A percentile compares a stretch with the other conserved stretches of the same genome.
Evolutionary conservation across 2,888 invertebrate genomes (phyloP).

Genomic region (Villa cingulata): DNA sequence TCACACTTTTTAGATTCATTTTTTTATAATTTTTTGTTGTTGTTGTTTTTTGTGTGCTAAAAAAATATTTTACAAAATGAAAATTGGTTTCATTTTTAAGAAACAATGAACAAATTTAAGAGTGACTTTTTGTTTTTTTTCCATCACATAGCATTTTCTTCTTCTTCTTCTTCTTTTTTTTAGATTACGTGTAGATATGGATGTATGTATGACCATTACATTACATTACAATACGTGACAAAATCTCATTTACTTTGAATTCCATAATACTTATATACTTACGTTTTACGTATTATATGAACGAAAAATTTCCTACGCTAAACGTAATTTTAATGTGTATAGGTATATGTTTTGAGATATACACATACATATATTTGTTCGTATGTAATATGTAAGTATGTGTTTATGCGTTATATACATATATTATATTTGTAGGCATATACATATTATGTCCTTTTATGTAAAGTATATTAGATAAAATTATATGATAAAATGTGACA

Average conservation of each 20-base stretch:
- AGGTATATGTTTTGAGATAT: too few relatives aligned
- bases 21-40: neutral
- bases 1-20: neutral
- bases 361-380: too few relatives aligned
- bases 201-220: too few relatives aligned
- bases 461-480: too few relatives aligned
- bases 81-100: conserved; percentile 4
- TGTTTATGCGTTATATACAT: too few relatives aligned
- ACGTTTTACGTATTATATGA: neutral
- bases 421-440: too few relatives aligned
- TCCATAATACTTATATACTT: neutral
- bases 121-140: neutral
- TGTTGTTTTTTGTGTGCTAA: neutral
- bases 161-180: neutral
- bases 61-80: neutral
- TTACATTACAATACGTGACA: neutral
- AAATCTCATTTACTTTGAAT: conserved; percentile 19
- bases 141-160: neutral
- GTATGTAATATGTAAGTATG: too few relatives aligned
- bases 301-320: neutral
- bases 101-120: too few relatives aligned
- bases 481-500: too few relatives aligned
- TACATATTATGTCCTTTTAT: too few relatives aligned
- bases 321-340: neutral
- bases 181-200: too few relatives aligned